These are phyloP conservation scores for Hartigia nigra DNA, from an alignment of 2,888 invertebrate genomes.

Conservation along the genomic window DNA sequence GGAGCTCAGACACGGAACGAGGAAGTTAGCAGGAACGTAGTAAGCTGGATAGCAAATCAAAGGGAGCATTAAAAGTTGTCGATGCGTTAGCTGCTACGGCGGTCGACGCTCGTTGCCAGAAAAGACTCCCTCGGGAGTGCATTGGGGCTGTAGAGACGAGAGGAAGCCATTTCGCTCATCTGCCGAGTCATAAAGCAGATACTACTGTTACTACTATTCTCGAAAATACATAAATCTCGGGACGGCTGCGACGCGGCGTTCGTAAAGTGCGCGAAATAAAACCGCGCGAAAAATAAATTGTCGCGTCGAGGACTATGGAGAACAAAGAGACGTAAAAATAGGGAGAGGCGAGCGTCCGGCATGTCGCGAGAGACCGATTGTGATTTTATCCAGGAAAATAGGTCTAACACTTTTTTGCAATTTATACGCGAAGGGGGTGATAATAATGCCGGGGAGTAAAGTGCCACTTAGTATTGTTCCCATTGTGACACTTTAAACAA, in stretches of 20 bases:
- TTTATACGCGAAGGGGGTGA: neutral
- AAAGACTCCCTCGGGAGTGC: slow-evolving; percentile 49
- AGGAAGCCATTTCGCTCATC: slow-evolving; percentile 58
- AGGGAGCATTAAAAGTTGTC: slow-evolving; percentile 55
- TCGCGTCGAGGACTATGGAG: slow-evolving; percentile 10
- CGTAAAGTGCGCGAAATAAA: slow-evolving; percentile 40
- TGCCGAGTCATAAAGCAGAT: slow-evolving; percentile 61
- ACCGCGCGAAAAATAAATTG: slow-evolving; percentile 37
- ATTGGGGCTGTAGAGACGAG: slow-evolving; percentile 20
- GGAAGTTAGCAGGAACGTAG: neutral
- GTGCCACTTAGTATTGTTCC: neutral
- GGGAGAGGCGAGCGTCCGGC: neutral
- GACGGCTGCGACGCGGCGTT: slow-evolving; percentile 29
- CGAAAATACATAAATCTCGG: slow-evolving; percentile 56
- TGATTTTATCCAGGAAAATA: slow-evolving; percentile 16
- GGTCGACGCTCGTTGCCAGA: slow-evolving; percentile 44
- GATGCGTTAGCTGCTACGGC: slow-evolving; percentile 43
- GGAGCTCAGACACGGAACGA: neutral
- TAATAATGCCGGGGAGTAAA: neutral
- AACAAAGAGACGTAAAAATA: neutral
- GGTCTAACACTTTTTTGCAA: slow-evolving; percentile 20
- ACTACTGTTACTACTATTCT: slow-evolving; percentile 42
- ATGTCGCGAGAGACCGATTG: neutral
- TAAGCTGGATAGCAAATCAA: slow-evolving; percentile 37
- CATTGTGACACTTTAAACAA: neutral